Evolutionary conservation across 2,113 vertebrate genomes (phyloP), one percentile per base, ranked within the genome.

Genomic region (Grammomys dolichurus): DNA sequence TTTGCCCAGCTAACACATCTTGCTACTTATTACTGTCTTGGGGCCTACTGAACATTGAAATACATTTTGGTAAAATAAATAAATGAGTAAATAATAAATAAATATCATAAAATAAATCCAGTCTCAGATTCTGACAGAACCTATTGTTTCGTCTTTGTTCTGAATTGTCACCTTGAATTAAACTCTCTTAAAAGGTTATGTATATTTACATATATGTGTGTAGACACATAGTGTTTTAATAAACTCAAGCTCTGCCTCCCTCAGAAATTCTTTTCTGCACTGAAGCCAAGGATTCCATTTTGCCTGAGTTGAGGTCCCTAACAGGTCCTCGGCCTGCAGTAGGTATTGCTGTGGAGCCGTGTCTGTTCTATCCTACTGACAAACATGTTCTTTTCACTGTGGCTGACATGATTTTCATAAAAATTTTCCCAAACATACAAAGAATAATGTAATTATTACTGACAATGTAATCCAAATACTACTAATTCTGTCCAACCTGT

Each of bases 401-500:
- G 36, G 28, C 60, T 48, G 43, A 76, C 7, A 7, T 33, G 70
- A 94, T 75, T 91, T 63, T 84, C 46, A 75, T 69, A 22, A 86
- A 56, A 93, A 73, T 89, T 36, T 92, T 63, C 22, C 88, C 51
- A 80, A 81, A 56, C 40, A 51, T 36, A 11, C n/a, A 84, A 95
- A 94, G 28, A 94, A 93, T 73, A 90, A 87, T 48, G 40, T 40
- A 94, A 17, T 78, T 89, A 92, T 48, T 91, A 89, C 4, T 60
- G 28, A 91, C 20, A 77, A 72, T 31, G 24, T 72, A 92, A 92
- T 76, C 67, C 48, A 89, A 87, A 94, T 75, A 69, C 86, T n/a
- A 40, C 48, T 73, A 82, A 89, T 10, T 93, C 17, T 69, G 72
- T 46, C 98, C 96, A 86, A 99, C 99, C 99, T 98, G 99, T 72